These are phyloP conservation scores for Parapsyche elsis DNA, from an alignment of 1,140 invertebrate species.

Conservation along the genomic window DNA sequence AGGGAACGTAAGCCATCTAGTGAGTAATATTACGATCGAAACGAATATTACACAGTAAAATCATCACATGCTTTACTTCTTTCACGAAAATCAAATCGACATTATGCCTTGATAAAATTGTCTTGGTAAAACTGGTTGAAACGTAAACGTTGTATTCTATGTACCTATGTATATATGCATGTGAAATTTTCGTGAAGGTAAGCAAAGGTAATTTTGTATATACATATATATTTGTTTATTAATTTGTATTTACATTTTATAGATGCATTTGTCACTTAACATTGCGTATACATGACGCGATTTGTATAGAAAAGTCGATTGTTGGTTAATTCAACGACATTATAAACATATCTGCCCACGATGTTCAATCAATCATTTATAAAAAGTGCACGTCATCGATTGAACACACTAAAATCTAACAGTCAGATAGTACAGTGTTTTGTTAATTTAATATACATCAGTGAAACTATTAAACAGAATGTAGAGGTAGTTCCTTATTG, in stretches of 20 bases:
- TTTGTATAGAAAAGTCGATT: constrained; percentile 20
- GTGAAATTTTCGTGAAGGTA: too few species aligned
- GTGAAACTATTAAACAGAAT: too few species aligned
- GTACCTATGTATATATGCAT: too few species aligned
- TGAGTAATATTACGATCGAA: constrained; percentile 60
- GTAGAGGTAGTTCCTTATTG: too few species aligned
- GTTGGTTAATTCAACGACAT: too few species aligned
- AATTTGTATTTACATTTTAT: not conserved
- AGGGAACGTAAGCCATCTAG: constrained; percentile 67
- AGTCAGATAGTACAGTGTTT: too few species aligned
- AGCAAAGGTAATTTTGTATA: too few species aligned
- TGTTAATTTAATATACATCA: too few species aligned
- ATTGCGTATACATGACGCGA: constrained; percentile 6
- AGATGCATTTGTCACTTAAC: constrained; percentile 11
- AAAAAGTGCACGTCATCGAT: not conserved
- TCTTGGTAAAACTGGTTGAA: too few species aligned
- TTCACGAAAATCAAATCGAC: not conserved
- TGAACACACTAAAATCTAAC: too few species aligned
- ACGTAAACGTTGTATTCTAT: too few species aligned
- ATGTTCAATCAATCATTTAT: not conserved
- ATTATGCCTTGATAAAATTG: not conserved
- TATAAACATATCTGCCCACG: not conserved
- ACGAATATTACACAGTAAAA: not conserved
- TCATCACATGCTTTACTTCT: too few species aligned
- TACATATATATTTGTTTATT: not conserved